Conservation (phyloP, 1,140 invertebrate species). For the Bactericera cockerelli region DNA sequence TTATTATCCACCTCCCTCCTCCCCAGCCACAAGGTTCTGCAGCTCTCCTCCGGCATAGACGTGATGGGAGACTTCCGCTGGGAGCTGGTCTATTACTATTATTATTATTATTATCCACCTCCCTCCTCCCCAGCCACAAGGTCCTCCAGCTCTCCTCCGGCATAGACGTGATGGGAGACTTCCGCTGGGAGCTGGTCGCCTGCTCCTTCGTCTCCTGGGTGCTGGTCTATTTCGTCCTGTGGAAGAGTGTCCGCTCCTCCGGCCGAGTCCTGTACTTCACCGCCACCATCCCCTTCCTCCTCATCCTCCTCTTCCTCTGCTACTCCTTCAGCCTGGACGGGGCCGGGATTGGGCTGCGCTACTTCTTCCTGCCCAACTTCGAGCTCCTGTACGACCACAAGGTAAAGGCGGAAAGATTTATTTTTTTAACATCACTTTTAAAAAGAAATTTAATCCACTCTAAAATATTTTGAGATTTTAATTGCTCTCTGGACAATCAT, state of each 20-base stretch:
- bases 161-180: slow-evolving; percentile 59
- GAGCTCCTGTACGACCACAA: slow-evolving; percentile 63
- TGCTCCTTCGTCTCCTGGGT: slow-evolving; percentile 77
- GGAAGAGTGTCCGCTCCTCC: slow-evolving; percentile 79
- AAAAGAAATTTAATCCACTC: too few relatives aligned
- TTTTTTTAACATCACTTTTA: too few relatives aligned
- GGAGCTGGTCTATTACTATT: slow-evolving; percentile 73
- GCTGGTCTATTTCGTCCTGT: slow-evolving; percentile 80
- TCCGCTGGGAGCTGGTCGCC: slow-evolving; percentile 73
- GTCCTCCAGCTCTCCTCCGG: slow-evolving; percentile 66
- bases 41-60: slow-evolving; percentile 65
- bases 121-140: slow-evolving; percentile 47
- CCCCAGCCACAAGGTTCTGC: slow-evolving; percentile 63
- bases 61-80: slow-evolving; percentile 62
- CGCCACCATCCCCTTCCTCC: slow-evolving; percentile 64
- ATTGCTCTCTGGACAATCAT: too few relatives aligned
- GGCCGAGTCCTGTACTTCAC: slow-evolving; percentile 71
- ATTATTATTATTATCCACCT: too few relatives aligned
- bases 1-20: slow-evolving; percentile 21
- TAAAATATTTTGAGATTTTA: too few relatives aligned
- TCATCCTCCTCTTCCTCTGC: slow-evolving; percentile 63
- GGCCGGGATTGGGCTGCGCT: slow-evolving; percentile 57
- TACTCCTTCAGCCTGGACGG: slow-evolving; percentile 67
- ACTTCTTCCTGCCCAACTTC: slow-evolving; percentile 80
- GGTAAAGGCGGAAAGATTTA: slow-evolving; percentile 35